Base-by-base conservation (phyloP, 1,140 invertebrate species). In the Cydia strobilella region DNA sequence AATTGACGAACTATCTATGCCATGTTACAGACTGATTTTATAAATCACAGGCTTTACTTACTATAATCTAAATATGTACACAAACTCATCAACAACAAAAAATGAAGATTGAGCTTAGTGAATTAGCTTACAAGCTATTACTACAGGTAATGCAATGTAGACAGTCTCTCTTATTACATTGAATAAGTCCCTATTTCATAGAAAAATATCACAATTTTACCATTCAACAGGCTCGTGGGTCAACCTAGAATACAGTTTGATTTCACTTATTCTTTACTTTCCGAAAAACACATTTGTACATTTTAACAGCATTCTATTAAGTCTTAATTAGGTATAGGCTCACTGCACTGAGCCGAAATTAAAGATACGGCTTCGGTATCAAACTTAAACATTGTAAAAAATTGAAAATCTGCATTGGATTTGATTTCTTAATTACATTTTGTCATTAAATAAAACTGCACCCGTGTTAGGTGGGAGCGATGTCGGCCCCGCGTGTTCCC, bases 181-280 rank as follows among this genome's bases (percentile, higher is more conserved):
- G 77, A 79, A 74, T 82, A 84, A 54, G 72, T 82, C 77, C 74
- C 76, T 80, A 82, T 75, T 82, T 76, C 42, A 80, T 83, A 88
- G 90, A 91, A 92, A 92, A 92, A 90, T 90, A 92, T 91, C 90
- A 92, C 90, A 92, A 92, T 82, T 92, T 91, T 80, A 87, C 87
- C 88, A 90, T 90, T 85, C 31, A 75, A 80, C 74, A 87, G 88
- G 85, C 84, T 89, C 82, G 84, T 79, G 88, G 89, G 86, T 90
- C 86, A 84, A 91, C 88, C 86, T 91, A 90, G 80, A 91, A 92
- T 90, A 91, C 88, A 90, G 54, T 62, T 59, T 54, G 39, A 31
- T 74, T 59, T 59, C 73, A 72, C 71, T 72, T 72, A 72, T 35
- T 69, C 65, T 69, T 69, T 91, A 90, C 89, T 90, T 91, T 82